phyloP scores from a whole-genome alignment of 64 coral and sea anemone genomes.

The Montipora foliosa region DNA sequence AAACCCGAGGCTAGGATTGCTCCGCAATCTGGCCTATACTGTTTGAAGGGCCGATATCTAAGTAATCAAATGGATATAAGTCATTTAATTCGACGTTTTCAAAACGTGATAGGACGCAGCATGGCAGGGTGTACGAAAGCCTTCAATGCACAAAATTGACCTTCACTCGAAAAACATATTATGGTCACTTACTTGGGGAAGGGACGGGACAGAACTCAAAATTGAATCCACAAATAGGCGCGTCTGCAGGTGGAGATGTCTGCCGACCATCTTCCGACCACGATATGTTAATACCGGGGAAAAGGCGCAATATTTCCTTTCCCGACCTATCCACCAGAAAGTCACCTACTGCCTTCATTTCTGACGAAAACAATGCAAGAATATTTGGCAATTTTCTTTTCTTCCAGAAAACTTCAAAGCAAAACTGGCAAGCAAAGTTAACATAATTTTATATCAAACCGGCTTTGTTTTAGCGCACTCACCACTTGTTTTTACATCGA shows the following conservation, averaged over 20 bases:
- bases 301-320: constrained; percentile 29
- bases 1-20: no score
- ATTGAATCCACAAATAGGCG: constrained; percentile 44
- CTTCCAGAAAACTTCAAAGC: background rate
- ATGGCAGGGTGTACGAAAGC: no score
- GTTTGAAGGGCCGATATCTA: no score
- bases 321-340: constrained; percentile 4
- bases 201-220: constrained; percentile 14
- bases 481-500: constrained; percentile 1
- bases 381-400: background rate
- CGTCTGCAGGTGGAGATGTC: constrained; percentile 44
- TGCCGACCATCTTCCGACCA: constrained; percentile 31
- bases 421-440: background rate
- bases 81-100: no score
- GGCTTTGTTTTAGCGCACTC: background rate
- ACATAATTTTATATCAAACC: no score
- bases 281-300: constrained; percentile 26
- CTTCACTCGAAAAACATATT: background rate
- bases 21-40: no score
- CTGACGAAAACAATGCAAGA: background rate
- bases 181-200: constrained; percentile 41
- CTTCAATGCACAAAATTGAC: no score
- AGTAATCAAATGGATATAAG: no score
- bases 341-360: constrained; percentile 50
- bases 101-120: no score